A percentile compares a stretch with the other conserved stretches of the same genome.
Conservation (phyloP, 2,797 vertebrate species). For the Malacoraja senta region DNA sequence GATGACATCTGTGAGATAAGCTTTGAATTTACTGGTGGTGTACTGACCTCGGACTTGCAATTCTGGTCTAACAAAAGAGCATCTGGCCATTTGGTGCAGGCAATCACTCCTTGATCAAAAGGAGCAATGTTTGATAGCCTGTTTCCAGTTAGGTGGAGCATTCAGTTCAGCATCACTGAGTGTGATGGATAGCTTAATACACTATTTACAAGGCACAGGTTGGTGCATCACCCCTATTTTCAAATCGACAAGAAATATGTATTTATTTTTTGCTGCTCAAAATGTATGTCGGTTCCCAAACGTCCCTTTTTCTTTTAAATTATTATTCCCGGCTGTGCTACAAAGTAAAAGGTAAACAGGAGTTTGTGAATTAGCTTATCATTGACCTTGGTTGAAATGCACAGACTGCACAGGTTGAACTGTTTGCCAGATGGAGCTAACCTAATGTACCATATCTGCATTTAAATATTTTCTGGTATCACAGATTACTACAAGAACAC, state of each 20-base stretch:
- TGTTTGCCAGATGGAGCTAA: slow-evolving; percentile 28
- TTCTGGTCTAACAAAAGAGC: background rate
- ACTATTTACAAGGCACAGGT: background rate
- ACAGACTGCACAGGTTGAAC: background rate
- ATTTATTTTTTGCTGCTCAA: background rate
- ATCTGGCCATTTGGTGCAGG: background rate
- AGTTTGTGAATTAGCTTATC: background rate
- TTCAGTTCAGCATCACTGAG: background rate
- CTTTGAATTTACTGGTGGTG: background rate
- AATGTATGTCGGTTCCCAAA: too few relatives aligned
- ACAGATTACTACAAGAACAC: slow-evolving; percentile 3
- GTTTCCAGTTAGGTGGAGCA: background rate
- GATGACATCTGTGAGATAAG: background rate
- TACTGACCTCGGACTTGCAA: background rate
- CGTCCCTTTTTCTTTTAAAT: too few relatives aligned
- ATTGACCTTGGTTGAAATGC: background rate
- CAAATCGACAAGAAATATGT: background rate
- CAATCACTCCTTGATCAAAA: slow-evolving; percentile 17
- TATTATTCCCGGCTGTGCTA: background rate
- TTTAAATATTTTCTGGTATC: slow-evolving; percentile 29
- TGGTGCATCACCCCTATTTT: background rate
- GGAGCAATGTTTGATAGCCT: background rate
- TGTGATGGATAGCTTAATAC: background rate
- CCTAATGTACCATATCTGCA: slow-evolving; percentile 29
- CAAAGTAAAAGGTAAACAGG: background rate